Evolutionary conservation across 2,113 vertebrate genomes (phyloP), one percentile per base, ranked within the genome.

Genomic region (Mirounga angustirostris): DNA sequence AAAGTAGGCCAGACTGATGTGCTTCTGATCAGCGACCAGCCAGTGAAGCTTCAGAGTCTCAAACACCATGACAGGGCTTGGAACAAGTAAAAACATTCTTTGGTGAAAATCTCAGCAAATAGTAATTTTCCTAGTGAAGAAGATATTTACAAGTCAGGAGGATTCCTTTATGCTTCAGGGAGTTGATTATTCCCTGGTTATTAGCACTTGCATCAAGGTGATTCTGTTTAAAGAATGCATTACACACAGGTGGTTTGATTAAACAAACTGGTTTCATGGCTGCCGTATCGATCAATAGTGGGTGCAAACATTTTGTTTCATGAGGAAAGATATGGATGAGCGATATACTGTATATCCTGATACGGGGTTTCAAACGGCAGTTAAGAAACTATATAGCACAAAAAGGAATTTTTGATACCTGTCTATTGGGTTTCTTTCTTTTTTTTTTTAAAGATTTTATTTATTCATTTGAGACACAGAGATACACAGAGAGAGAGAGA

Each of bases 131-230:
- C 71, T 91, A 79, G 50, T 86, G 96, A 83, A 96, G 65, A 93
- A 95, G 95, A 89, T 86, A 96, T 95, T 96, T 95, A 28, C 76
- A 89, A 97, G n/a, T 88, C 52, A 95, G 95, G 80, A 96, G 69
- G 58, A 85, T 76, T 71, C 36, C 65, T 91, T 78, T 78, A 26
- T 58, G 16, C 81, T 84, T 94, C 54, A 36, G 69, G 69, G 40
- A 81, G 71, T 58, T 89, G 56, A 78, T 95, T 94, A 61, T 50
- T 93, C 65, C 83, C 67, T 80, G 36, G 54, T 56, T 84, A 94
- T 81, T 36, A 87, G 69, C 12, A 3, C 71, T 93, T 81, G 13
- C 18, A 74, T 69, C 69, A 88, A 94, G 63, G 54, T 90, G 58
- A 94, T 95, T 94, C 18, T 26, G 22, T 78, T 81, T 28, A 18